Percentiles rank a stretch among this genome's conserved stretches.
Evolutionary conservation across 92 coral and sea anemone genomes (phyloP).

Genomic region (Pocillopora grandis): DNA sequence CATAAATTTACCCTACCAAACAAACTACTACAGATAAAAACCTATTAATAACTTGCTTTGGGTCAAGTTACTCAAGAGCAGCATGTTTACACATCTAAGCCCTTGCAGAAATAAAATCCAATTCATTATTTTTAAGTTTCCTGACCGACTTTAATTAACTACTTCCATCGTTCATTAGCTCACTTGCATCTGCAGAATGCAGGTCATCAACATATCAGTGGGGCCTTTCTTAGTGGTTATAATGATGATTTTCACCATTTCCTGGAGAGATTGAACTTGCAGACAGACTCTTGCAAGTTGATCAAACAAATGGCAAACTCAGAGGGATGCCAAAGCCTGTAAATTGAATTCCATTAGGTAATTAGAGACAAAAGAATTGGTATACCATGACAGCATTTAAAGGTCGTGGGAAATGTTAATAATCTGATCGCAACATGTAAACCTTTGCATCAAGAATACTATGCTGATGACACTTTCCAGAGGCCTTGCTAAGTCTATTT

Average conservation of each 20-base stretch:
- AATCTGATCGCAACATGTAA: neutral
- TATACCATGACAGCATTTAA: constrained; percentile 27
- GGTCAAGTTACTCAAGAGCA: neutral
- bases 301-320: neutral
- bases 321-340: constrained; percentile 7
- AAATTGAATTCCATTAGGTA: constrained; percentile 1
- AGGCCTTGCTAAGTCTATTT: neutral
- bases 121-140: neutral
- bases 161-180: neutral
- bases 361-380: constrained; percentile 19
- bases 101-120: neutral
- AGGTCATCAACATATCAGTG: neutral
- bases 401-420: constrained; percentile 38
- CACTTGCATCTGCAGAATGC: neutral
- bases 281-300: neutral
- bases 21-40: neutral
- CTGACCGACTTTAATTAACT: constrained; percentile 19
- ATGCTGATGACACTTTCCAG: constrained; percentile 1
- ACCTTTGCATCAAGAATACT: neutral
- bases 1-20: neutral
- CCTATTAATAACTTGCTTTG: neutral
- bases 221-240: neutral
- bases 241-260: neutral
- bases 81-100: constrained; percentile 18
- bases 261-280: neutral